Evolutionary conservation across 2,797 vertebrate genomes (phyloP).

Genomic region (Gobio occitaniae): DNA sequence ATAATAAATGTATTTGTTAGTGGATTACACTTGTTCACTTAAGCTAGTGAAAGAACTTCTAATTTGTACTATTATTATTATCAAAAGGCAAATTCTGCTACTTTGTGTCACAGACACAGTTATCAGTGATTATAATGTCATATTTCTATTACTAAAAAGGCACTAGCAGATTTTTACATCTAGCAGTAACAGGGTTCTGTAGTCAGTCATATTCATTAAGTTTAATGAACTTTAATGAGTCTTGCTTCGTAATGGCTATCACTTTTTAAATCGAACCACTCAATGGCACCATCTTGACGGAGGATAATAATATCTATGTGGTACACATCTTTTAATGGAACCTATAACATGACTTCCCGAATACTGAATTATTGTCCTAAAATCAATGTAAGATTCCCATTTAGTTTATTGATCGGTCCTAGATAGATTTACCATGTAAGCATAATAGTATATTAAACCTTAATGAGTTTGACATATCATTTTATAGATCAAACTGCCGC

Average conservation of each 20-base stretch:
- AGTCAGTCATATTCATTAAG: slow-evolving; percentile 36
- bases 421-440: slow-evolving; percentile 19
- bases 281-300: slow-evolving; percentile 22
- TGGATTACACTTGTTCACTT: neutral
- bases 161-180: neutral
- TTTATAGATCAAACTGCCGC: slow-evolving; percentile 13
- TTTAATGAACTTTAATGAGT: slow-evolving; percentile 44
- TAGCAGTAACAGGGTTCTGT: neutral
- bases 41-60: neutral
- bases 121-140: neutral
- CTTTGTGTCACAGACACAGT: neutral
- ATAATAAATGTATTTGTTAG: neutral
- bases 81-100: neutral
- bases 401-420: slow-evolving; percentile 28
- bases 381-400: slow-evolving; percentile 34
- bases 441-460: slow-evolving; percentile 23
- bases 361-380: neutral
- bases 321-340: slow-evolving; percentile 16
- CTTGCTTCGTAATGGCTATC: slow-evolving; percentile 24
- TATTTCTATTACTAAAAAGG: neutral
- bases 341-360: neutral
- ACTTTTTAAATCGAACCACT: slow-evolving; percentile 33
- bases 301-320: slow-evolving; percentile 15
- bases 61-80: neutral
- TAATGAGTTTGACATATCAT: slow-evolving; percentile 27